Conservation (phyloP, 1,140 invertebrate species). For the Aradophagus sp. region DNA sequence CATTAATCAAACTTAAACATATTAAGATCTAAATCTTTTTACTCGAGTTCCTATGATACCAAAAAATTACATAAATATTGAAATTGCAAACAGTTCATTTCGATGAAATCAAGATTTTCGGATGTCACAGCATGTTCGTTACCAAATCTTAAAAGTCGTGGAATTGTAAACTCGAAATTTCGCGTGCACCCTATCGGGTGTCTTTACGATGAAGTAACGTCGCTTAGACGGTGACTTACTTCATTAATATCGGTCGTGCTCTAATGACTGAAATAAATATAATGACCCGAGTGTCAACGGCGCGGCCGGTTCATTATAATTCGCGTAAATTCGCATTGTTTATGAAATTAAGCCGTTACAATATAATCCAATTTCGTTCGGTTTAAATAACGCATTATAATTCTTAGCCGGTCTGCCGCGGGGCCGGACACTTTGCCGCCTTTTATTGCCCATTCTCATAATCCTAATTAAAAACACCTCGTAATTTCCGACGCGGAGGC, state of each 20-base stretch:
- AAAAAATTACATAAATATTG: too few species aligned
- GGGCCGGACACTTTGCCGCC: neutral
- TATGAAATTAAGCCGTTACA: constrained; percentile 25
- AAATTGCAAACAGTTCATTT: too few species aligned
- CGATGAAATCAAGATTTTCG: too few species aligned
- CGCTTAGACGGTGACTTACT: constrained; percentile 23
- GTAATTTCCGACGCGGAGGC: neutral
- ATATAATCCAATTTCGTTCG: constrained; percentile 7
- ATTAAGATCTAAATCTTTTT: too few species aligned
- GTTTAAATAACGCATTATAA: neutral
- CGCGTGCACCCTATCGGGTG: too few species aligned
- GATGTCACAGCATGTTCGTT: too few species aligned
- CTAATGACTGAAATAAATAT: constrained; percentile 41
- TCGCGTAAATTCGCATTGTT: constrained; percentile 28
- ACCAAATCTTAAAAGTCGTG: too few species aligned
- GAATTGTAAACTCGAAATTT: too few species aligned
- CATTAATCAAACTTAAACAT: too few species aligned
- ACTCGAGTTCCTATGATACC: too few species aligned
- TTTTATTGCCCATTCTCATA: constrained; percentile 1
- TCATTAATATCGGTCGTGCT: constrained; percentile 33
- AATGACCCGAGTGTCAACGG: constrained; percentile 21
- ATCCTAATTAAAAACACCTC: constrained; percentile 5
- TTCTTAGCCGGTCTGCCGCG: neutral
- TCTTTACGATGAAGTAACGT: constrained; percentile 11
- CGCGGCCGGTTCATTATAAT: constrained; percentile 16